These are phyloP conservation scores for Plagiodera versicolora DNA, from an alignment of 2,888 invertebrate species.

Conservation along the genomic window DNA sequence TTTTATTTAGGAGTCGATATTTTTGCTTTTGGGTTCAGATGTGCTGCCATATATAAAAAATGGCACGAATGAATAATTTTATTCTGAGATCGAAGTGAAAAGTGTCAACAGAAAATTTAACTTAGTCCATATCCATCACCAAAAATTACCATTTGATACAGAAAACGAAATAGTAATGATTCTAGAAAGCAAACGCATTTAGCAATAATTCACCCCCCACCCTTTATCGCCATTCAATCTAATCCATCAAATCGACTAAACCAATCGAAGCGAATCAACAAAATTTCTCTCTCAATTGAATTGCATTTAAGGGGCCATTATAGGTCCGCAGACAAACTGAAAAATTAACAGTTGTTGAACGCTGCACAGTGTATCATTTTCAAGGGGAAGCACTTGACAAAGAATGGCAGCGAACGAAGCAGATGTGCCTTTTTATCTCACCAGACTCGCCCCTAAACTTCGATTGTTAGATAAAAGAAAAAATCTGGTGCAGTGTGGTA, in stretches of 20 bases:
- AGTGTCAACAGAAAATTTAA: too few species aligned
- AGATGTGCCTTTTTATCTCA: constrained; percentile 39
- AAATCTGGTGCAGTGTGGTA: constrained; percentile 20
- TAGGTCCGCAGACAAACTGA: constrained; percentile 17
- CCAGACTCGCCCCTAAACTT: constrained; percentile 15
- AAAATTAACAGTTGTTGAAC: constrained; percentile 40
- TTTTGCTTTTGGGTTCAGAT: too few species aligned
- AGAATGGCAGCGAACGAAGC: constrained; percentile 33
- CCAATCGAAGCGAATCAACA: constrained; percentile 12
- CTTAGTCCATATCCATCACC: too few species aligned
- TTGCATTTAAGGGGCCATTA: constrained; percentile 23
- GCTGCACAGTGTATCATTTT: constrained; percentile 38
- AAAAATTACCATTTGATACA: too few species aligned
- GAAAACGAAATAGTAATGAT: too few species aligned
- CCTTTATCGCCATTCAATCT: too few species aligned
- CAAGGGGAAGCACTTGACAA: constrained; percentile 44
- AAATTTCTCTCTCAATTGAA: constrained; percentile 21
- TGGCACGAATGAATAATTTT: too few species aligned
- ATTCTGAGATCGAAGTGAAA: too few species aligned
- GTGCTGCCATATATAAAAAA: too few species aligned
- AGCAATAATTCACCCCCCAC: too few species aligned
- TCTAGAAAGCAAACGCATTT: too few species aligned
- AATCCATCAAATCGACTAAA: constrained; percentile 15
- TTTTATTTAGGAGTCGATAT: too few species aligned
- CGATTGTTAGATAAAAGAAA: constrained; percentile 24